A percentile compares a stretch with the other conserved stretches of the same genome.
Evolutionary conservation across 2,888 invertebrate genomes (phyloP).

Genomic region (Amphiduros pacificus): DNA sequence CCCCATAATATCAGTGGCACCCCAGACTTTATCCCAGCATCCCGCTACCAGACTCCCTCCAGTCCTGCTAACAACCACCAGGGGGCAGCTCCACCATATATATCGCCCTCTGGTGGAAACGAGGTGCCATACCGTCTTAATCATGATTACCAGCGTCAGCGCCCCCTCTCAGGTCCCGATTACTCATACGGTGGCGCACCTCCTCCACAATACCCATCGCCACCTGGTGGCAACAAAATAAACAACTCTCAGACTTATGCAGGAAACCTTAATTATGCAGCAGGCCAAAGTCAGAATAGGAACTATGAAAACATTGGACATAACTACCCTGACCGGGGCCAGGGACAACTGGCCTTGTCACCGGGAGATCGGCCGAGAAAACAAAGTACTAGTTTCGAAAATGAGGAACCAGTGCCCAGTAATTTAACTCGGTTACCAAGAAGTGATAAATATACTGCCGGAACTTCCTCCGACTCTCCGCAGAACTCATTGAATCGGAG

Average conservation of each 20-base stretch:
- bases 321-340: conserved; percentile 6
- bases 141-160: background rate
- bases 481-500: conserved; percentile 22
- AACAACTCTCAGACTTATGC: conserved; percentile 12
- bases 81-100: background rate
- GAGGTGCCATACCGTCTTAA: conserved; percentile 1
- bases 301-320: too few species aligned
- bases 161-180: conserved; percentile 2
- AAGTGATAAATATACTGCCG: conserved; percentile 20
- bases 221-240: conserved; percentile 18
- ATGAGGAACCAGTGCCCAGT: conserved; percentile 63
- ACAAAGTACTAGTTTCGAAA: conserved; percentile 69
- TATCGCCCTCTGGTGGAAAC: too few species aligned
- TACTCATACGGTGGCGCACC: background rate
- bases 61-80: conserved; percentile 23
- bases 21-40: conserved; percentile 38
- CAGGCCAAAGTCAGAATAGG: background rate
- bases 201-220: too few species aligned
- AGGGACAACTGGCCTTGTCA: background rate
- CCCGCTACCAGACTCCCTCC: conserved; percentile 31
- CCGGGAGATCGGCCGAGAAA: conserved; percentile 9
- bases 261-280: conserved; percentile 4
- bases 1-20: conserved; percentile 32
- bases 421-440: conserved; percentile 46
- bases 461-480: conserved; percentile 32